Evolutionary conservation across 2,113 vertebrate species (phyloP).

Genomic region (Mohoua ochrocephala): DNA sequence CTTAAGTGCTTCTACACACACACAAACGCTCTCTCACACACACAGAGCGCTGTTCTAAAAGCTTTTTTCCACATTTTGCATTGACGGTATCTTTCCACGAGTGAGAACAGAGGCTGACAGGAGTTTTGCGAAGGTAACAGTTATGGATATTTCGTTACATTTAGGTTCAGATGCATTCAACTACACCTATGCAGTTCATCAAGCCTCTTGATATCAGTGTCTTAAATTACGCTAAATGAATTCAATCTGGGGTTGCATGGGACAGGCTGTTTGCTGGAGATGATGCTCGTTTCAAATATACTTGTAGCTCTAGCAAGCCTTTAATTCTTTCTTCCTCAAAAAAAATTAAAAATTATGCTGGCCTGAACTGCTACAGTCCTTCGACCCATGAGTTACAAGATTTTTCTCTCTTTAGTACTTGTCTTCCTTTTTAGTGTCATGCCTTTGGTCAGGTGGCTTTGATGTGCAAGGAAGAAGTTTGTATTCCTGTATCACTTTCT

Average conservation of each 20-base stretch:
- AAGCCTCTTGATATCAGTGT: background rate
- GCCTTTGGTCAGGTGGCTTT: background rate
- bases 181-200: accelerated
- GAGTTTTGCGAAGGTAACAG: background rate
- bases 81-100: background rate
- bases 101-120: background rate
- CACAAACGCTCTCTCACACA: background rate
- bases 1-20: accelerated
- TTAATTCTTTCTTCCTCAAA: background rate
- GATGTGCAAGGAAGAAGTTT: background rate
- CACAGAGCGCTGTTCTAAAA: background rate
- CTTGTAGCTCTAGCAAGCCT: background rate
- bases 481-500: background rate
- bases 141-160: background rate
- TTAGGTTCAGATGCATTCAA: background rate
- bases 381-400: background rate
- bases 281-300: background rate
- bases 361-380: background rate
- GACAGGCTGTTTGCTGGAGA: background rate
- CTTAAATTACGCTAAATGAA: background rate
- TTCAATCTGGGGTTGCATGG: background rate
- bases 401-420: background rate
- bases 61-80: background rate
- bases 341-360: background rate
- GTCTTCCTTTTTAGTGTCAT: background rate